These are phyloP conservation scores for Campylomormyrus numenius DNA, from an alignment of 2,113 vertebrate genomes.

Conservation along the genomic window DNA sequence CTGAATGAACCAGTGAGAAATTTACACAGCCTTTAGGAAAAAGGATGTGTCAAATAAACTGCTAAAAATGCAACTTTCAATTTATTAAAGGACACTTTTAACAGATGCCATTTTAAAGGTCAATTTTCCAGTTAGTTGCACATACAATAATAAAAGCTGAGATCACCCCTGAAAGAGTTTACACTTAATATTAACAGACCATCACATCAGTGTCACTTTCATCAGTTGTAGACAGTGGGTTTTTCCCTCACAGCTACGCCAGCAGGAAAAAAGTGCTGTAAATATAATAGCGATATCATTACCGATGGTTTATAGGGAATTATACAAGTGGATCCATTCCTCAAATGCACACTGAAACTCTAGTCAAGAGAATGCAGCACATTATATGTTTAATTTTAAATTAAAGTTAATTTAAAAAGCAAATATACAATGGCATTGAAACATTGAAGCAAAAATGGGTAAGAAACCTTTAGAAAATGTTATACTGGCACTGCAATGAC, in stretches of 20 bases:
- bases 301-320: not conserved
- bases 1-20: not conserved
- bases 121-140: not conserved
- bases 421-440: not conserved
- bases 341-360: not conserved
- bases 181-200: not conserved
- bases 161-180: not conserved
- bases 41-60: not conserved
- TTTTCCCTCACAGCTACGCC: not conserved
- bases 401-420: not conserved
- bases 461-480: not conserved
- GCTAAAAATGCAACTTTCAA: not conserved
- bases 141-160: not conserved
- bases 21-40: not conserved
- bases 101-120: not conserved
- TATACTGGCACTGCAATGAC: not conserved
- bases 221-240: not conserved
- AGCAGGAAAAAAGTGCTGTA: not conserved
- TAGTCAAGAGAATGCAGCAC: not conserved
- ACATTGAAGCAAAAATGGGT: not conserved
- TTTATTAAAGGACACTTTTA: conserved; percentile 6
- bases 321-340: not conserved
- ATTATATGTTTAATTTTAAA: not conserved
- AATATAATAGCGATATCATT: not conserved
- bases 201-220: not conserved